Percentiles rank a stretch among this genome's conserved stretches.
These are phyloP conservation scores for Acropora tenuis DNA, from an alignment of 64 coral and sea anemone species.

Conservation along the genomic window DNA sequence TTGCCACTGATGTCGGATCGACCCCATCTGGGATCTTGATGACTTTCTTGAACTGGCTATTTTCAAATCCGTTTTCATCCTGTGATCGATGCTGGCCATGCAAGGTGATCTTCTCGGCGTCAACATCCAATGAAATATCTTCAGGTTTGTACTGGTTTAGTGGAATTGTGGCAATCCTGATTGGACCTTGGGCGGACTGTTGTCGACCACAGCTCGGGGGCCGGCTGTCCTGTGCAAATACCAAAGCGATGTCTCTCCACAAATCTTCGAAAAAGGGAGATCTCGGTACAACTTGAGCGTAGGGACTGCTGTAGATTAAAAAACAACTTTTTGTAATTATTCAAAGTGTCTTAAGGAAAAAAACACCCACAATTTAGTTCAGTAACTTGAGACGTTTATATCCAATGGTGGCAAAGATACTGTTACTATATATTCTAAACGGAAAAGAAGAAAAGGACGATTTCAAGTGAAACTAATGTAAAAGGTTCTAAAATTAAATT, in stretches of 20 bases:
- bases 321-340: too few species aligned
- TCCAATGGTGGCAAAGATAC: too few species aligned
- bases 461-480: too few species aligned
- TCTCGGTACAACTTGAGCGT: background rate
- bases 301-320: background rate
- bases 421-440: too few species aligned
- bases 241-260: background rate
- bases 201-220: background rate
- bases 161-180: conserved; percentile 26
- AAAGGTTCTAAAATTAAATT: too few species aligned
- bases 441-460: too few species aligned
- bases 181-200: background rate
- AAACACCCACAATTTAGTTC: too few species aligned
- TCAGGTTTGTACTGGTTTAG: conserved; percentile 46
- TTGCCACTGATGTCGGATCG: conserved; percentile 59
- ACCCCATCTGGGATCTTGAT: conserved; percentile 79
- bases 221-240: background rate
- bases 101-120: conserved; percentile 54
- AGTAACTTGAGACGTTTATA: too few species aligned
- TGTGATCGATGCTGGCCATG: conserved; percentile 60
- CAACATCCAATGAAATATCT: conserved; percentile 41
- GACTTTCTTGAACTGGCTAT: conserved; percentile 58
- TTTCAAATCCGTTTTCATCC: conserved; percentile 70
- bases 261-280: background rate
- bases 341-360: too few species aligned